Base-by-base conservation (phyloP, 1,140 invertebrate genomes). In the Drosophila leontia region DNA sequence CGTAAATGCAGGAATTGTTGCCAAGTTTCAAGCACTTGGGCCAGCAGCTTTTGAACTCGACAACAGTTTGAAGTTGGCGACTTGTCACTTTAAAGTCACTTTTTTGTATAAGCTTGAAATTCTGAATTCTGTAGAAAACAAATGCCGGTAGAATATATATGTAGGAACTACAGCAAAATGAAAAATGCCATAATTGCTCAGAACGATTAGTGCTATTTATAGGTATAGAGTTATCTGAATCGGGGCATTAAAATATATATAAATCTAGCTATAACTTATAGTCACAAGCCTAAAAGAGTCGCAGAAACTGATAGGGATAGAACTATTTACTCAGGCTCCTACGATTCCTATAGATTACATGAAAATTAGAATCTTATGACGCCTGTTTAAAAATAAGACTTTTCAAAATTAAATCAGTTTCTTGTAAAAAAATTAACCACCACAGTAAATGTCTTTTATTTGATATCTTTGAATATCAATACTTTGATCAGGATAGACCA, bases 11-110 rank as follows among this genome's bases (percentile, higher is more conserved):
- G 19, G 44, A 67, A 51, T 48, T 41, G 45, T 32, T 34, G 61
- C 29, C 15, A 39, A 71, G 50, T 71, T 34, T 17, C 19, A 32
- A 56, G 65, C 68, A 70, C 64, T 68, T 67, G 17, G 42, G 17
- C 62, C 17, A 34, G 15, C 23, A 35, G 64, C 34, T 50, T 34
- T 34, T 1, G 15, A 71, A 70, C 19, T 44, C n/a, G 17, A 72
- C 69, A 23, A 35, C 23, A 58, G 45, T 72, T 74, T 51, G 2
- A 50, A 35, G 67, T 50, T 37, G 29, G 42, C 48, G 37, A 48
- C 13, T 29, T 23, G 23, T 6, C 15, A 67, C 19, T 41, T 41
- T 67, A 61, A 64, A 34, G 62, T 41, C 26, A 13, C n/a, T 19
- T 41, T 53, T 34, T n/a, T 17, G 8, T 32, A 32, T 51, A 17